Evolutionary conservation across 2,113 vertebrate genomes (phyloP), one percentile per base, ranked within the genome.

Genomic region (Rhinolophus sinicus): DNA sequence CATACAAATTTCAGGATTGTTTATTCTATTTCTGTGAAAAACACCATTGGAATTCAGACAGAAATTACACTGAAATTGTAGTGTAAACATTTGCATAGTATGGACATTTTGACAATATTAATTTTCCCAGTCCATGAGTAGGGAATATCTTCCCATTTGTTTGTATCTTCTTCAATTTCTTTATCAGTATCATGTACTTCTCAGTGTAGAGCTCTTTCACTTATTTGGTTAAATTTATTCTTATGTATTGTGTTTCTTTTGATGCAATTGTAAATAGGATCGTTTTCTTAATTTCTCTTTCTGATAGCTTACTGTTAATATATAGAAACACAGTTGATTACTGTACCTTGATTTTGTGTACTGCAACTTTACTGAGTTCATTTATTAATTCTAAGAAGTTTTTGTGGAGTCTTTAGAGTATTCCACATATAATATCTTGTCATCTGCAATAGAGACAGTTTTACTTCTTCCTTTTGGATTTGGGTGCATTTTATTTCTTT

Each of bases 1-100:
- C 81, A 65, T 50, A 64, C 33, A 84, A 50, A 65, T 33, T 65
- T 65, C 50, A 84, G 60, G 14, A 50, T 65, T 84, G 19, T 65
- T 84, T 83, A 3, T 65, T 65, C 60, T 65, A 65, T 84, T 62
- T 75, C 86, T 88, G 21, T 76, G 86, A 88, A 88, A 88, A 76
- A 62, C 6, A 9, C 60, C 33, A 35, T 47, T 64, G 70, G 9
- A 7, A 62, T 62, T 76, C 75, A 62, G 72, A 76, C 35, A 76
- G 70, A 24, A 44, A 62, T 78, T 47, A 8, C 44, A 50, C 50
- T 76, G 44, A 76, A 76, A 50, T 50, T 50, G 73, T 28, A 50
- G 40, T 44, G 22, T 72, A 44, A 33, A 50, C 26, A 50, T 76
- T 75, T 50, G 44, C 47, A 50, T 50, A 28, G 28, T 19, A 76